Evolutionary conservation across 35 echinoderm and acorn worm species (phyloP), one percentile per base, ranked within the genome.

Genomic region (Apostichopus californicus): DNA sequence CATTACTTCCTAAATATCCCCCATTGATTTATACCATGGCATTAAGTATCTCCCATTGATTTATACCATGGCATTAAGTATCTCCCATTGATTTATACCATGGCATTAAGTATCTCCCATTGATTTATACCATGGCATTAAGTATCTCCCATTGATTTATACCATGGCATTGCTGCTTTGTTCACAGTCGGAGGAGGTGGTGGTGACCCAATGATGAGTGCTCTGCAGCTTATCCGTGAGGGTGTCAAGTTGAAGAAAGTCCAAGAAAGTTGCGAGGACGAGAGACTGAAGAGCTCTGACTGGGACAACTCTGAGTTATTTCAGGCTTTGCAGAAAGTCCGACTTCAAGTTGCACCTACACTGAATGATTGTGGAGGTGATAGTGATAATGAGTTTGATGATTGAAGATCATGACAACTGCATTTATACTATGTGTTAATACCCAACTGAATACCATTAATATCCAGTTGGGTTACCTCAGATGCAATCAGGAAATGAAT

Each of bases 271-370:
- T 8, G 9, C 13, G 88, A 20, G 18, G 92, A 82, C 1, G 78
- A 90, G 5, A 9, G 68, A 11, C 17, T 73, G 63, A 93, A 90
- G 57, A 79, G 72, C 22, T 89, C 63, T 9, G 26, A 93, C 78
- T 90, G 92, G 92, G 94, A 95, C 34, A 90, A 91, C 78, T 90
- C 92, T 5, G 94, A 95, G 77, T 77, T 95, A 23, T 93, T 95
- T 78, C 83, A 83, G 34, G 87, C 55, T 18, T 78, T 95, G 57
- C 93, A 86, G 53, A 93, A 93, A 75, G 87, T 95, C 55, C 71
- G 94, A 79, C 46, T 59, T 61, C 86, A 93, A 68, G 92, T 93
- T 0, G 94, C 93, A 24, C 86, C 86, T 9, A 88, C 86, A 3
- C 11, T 88, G 0, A 88, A 68, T 68, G 86, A 88, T 14, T 88